These are phyloP conservation scores for Tubulanus polymorphus DNA, from an alignment of 2,888 invertebrate genomes.

Conservation along the genomic window DNA sequence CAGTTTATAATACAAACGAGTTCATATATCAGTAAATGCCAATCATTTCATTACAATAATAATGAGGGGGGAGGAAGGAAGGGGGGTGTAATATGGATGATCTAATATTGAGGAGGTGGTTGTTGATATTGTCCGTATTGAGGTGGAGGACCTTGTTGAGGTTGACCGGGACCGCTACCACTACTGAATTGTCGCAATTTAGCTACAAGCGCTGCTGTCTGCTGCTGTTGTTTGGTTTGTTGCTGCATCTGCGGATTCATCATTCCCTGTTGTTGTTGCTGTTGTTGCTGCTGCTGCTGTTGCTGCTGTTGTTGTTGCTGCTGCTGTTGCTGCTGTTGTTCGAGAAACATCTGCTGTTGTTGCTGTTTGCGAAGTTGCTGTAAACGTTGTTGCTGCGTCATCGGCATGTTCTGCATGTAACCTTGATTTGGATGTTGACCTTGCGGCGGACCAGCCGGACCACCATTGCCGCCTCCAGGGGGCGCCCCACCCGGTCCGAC, in stretches of 20 bases:
- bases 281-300: conserved; percentile 16
- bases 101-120: conserved; percentile 23
- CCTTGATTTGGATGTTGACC: conserved; percentile 18
- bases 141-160: conserved; percentile 22
- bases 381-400: neutral
- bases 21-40: too few species aligned
- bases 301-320: conserved; percentile 14
- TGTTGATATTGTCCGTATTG: conserved; percentile 20
- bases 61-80: too few species aligned
- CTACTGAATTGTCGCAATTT: conserved; percentile 32
- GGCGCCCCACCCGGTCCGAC: conserved; percentile 26
- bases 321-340: conserved; percentile 53
- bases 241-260: conserved; percentile 43
- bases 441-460: conserved; percentile 13
- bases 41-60: too few species aligned
- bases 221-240: conserved; percentile 51
- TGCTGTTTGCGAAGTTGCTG: conserved; percentile 40
- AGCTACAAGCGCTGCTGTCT: conserved; percentile 37
- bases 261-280: conserved; percentile 38
- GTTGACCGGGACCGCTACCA: conserved; percentile 14
- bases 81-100: too few species aligned
- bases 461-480: too few species aligned
- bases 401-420: conserved; percentile 20
- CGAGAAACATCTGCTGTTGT: conserved; percentile 47
- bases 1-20: too few species aligned